Evolutionary conservation across 1,140 invertebrate species (phyloP), one percentile per base, ranked within the genome.

Genomic region (Euwallacea fornicatus): DNA sequence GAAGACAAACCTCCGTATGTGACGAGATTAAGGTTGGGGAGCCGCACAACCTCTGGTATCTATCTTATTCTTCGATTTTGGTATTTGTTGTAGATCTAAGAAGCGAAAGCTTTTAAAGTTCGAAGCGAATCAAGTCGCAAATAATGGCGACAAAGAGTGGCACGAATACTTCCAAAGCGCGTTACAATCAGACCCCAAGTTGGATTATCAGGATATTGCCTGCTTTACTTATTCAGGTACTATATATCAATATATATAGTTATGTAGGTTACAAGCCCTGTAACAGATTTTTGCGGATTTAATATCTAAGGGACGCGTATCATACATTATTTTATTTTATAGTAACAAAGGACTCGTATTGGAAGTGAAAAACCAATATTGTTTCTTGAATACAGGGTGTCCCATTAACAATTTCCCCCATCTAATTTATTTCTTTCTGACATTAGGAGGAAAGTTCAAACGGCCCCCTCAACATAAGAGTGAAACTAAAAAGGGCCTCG

Each of bases 151-250:
- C n/a, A 46, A 11, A 7, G 63, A 65, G 11, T 65, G 63, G 63
- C 41, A 53, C 41, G 8, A 11, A 7, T 65, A 54, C 41, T 65
- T 65, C 11, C 63, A 65, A 54, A 54, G 41, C 41, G 47, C 63
- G 9, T 42, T 65, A 54, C 63, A 65, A 13, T 11, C 63, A 11
- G 63, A 65, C 42, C 63, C 63, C 2, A 65, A 65, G 15, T 50
- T 65, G 13, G 63, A 55, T n/a, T 65, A 65, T 42, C 47, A 65
- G 16, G 54, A 53, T 15, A 65, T 54, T 54, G 21, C 63, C 11
- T 65, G 63, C 50, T 65, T 11, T 41, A 65, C 15, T 21, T 65
- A 65, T 15, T 65, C 63, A 11, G 63, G 63, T 65, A 65, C 2
- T 3, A 11, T 3, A 50, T 6, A 50, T 3, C 2, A 50, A 13